phyloP scores from a whole-genome alignment of 2,797 vertebrate species.

The Coranthus polyacanthus region DNA sequence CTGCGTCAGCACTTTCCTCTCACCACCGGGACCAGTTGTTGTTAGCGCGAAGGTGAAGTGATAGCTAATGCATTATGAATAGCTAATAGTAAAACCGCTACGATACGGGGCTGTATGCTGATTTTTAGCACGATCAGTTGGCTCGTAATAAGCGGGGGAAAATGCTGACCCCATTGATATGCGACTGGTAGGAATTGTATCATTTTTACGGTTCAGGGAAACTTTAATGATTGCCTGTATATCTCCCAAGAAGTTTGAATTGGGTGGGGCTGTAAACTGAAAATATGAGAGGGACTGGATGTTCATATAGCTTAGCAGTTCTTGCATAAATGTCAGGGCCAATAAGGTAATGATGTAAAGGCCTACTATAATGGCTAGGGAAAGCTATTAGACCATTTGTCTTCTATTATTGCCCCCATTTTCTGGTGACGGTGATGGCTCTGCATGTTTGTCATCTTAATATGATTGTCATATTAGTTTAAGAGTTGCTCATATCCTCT shows the following conservation, averaged over 20 bases:
- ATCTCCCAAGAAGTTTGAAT: constrained; percentile 63
- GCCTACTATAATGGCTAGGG: constrained; percentile 58
- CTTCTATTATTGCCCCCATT: constrained; percentile 68
- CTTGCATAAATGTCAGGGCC: constrained; percentile 69
- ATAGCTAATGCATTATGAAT: constrained; percentile 79
- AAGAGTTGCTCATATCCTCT: constrained; percentile 43
- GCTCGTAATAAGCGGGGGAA: constrained; percentile 56
- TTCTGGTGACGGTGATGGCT: constrained; percentile 51
- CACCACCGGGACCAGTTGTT: constrained; percentile 73
- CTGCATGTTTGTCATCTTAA: constrained; percentile 72
- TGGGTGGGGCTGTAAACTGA: constrained; percentile 54
- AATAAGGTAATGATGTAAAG: constrained; percentile 75
- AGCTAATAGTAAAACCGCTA: constrained; percentile 70
- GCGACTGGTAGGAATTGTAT: constrained; percentile 58
- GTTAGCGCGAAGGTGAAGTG: constrained; percentile 72
- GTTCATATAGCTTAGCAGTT: constrained; percentile 55
- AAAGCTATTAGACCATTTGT: constrained; percentile 69
- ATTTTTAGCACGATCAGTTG: constrained; percentile 64
- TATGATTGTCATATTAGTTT: constrained; percentile 60
- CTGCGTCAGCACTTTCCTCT: constrained; percentile 70
- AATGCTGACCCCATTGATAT: constrained; percentile 71
- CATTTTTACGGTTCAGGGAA: constrained; percentile 64
- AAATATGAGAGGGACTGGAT: constrained; percentile 41
- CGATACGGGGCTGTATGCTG: constrained; percentile 34
- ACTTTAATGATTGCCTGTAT: constrained; percentile 65